Evolutionary conservation across 2,888 invertebrate species (phyloP), one percentile per base, ranked within the genome.

Genomic region (Byasa hedistus): DNA sequence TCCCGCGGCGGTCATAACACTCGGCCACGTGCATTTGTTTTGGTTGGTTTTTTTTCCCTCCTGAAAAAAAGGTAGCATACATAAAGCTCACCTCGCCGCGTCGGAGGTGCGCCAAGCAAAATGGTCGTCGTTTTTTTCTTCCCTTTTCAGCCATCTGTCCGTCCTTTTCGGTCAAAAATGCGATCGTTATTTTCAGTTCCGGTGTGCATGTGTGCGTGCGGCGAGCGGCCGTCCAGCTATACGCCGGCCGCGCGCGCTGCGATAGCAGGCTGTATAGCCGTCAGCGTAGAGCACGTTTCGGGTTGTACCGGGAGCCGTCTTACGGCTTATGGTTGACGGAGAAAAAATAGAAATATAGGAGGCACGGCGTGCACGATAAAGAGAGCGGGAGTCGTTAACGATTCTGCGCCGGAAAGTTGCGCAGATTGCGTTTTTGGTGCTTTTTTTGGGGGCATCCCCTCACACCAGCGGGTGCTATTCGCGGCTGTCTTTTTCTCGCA

Each of bases 401-500:
- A 92, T 92, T 92, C 91, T 92, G 92, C 92, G 92, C 92, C 87
- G 91, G 90, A 86, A 92, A 91, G 92, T 92, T 92, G 92, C 92
- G 92, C 92, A 92, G 92, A 90, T 91, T 89, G 87, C 87, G 91
- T 92, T 92, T 92, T 92, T 92, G 92, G 91, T 91, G 91, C 89
- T 91, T 92, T 92, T 92, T 92, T 92, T 91, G 90, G 90, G 90
- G 91, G 90, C 88, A 89, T 77, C 86, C 77, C 91, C 91, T 90
- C 91, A 89, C 85, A 89, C 91, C 91, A 88, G 76, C 81, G 90
- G 88, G 89, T 79, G 90, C 83, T 91, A 91, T 91, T 91, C 89
- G 85, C 85, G 82, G 79, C 89, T 89, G 82, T 91, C 90, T 90
- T 90, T 88, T 86, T 91, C 91, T 87, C 78, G 82, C 90, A 85